Base-by-base conservation (phyloP, 2,797 vertebrate species). In the Centropyge bicolor region DNA sequence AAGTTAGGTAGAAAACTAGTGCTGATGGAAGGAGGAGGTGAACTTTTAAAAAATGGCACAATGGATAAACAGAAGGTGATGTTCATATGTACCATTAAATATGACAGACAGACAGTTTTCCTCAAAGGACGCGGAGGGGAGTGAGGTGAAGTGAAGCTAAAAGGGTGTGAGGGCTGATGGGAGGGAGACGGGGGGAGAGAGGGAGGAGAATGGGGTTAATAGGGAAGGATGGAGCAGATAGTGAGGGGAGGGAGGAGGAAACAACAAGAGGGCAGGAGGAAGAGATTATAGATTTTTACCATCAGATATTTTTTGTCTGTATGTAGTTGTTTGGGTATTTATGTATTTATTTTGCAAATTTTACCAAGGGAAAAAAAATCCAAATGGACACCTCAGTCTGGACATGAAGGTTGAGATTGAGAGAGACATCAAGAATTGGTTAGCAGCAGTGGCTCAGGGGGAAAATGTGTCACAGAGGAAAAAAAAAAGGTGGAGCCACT, bases 71-170 rank as follows among this genome's bases (percentile, higher is more conserved):
- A 22, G 45, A 64, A 40, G 19, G 55, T 56, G 66, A 70, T 68
- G n/a, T 56, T 66, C 61, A 64, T 60, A 64, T 60, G 46, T 72
- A 38, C 9, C 36, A 68, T 36, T 55, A 60, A 22, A 73, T 19
- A 45, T 19, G 24, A 12, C 17, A 67, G 17, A 4, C 41, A 60
- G 67, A 22, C 22, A 22, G 38, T 24, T 70, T 40, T 70, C 67
- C 73, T 82, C 27, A 3, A 46, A 51, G 49, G 72, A 79, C 27
- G 31, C 5, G 48, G 48, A 78, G 20, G 65, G 57, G 60, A 81
- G 56, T 69, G 69, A 83, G 57, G 70, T 75, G 84, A 77, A 86
- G 82, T 76, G 72, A 71, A 64, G 63, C 57, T 80, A 49, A 85
- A 83, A 70, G 67, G 84, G 60, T 74, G 64, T 60, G 68, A 83